Conservation (phyloP, 1,140 invertebrate genomes). For the Nixonia krombeini region DNA sequence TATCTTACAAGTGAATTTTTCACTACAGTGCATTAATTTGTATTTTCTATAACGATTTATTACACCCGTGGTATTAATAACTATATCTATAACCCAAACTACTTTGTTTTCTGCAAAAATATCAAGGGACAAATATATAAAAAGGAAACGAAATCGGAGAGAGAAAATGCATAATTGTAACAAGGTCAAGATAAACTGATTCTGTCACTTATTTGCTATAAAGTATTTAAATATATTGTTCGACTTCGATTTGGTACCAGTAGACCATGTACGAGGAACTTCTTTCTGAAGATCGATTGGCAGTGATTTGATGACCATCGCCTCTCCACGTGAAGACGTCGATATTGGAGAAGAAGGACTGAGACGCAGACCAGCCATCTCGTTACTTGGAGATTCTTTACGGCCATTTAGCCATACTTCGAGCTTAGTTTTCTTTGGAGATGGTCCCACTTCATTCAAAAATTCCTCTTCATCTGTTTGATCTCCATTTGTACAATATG, state of each 20-base stretch:
- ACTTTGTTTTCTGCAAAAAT: neutral
- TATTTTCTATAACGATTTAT: no score
- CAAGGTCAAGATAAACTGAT: neutral
- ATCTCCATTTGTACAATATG: conserved; percentile 20
- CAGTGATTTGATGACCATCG: conserved; percentile 56
- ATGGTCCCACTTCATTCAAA: conserved; percentile 78
- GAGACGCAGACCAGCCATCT: conserved; percentile 64
- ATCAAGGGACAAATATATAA: neutral
- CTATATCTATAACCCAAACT: neutral
- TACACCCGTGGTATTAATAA: neutral
- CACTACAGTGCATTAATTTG: neutral
- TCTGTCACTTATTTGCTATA: conserved; percentile 67
- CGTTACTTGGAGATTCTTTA: conserved; percentile 65
- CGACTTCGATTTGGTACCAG: conserved; percentile 62
- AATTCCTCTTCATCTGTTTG: conserved; percentile 57
- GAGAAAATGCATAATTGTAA: no score
- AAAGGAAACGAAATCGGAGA: neutral
- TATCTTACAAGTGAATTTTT: no score
- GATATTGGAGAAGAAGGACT: conserved; percentile 65
- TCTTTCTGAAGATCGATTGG: conserved; percentile 62
- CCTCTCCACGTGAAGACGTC: conserved; percentile 54
- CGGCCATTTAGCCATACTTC: conserved; percentile 66
- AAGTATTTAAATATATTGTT: conserved; percentile 68
- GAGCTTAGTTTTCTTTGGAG: conserved; percentile 78
- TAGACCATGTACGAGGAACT: conserved; percentile 60